These are phyloP conservation scores for Psephotus haematonotus DNA, from an alignment of 2,113 vertebrate species.

Conservation along the genomic window DNA sequence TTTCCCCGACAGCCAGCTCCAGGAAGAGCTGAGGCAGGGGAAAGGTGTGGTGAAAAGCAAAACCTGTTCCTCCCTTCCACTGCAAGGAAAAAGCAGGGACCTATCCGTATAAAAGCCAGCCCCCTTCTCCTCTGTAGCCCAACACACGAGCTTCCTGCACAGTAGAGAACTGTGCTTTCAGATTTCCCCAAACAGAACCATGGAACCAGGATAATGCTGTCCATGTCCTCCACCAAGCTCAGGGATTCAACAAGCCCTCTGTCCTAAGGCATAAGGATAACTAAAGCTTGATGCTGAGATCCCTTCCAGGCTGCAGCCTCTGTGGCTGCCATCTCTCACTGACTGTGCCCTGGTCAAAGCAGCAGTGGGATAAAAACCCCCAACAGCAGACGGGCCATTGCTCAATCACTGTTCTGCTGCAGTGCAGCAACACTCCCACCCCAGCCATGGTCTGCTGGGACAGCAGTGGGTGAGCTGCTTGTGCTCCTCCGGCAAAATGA, in stretches of 20 bases:
- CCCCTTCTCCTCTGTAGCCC: background rate
- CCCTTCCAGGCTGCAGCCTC: background rate
- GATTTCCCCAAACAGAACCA: background rate
- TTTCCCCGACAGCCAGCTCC: background rate
- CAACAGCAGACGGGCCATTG: fast-evolving
- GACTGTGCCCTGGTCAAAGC: fast-evolving
- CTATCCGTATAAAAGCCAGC: background rate
- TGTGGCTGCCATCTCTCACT: background rate
- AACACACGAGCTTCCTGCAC: background rate
- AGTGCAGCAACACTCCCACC: background rate
- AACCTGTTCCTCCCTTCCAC: background rate
- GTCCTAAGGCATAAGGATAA: background rate
- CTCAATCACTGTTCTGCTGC: background rate
- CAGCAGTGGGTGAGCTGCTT: background rate
- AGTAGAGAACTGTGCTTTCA: background rate
- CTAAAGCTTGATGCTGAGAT: background rate
- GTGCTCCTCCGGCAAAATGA: background rate
- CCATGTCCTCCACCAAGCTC: background rate
- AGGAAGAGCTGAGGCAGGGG: background rate
- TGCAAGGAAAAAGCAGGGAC: background rate
- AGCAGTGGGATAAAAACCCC: background rate
- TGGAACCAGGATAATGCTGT: background rate
- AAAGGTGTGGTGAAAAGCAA: background rate
- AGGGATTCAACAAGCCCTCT: background rate
- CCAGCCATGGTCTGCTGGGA: background rate